These are phyloP conservation scores for Podotricha telesiphe DNA, from an alignment of 2,888 invertebrate genomes.

Conservation along the genomic window DNA sequence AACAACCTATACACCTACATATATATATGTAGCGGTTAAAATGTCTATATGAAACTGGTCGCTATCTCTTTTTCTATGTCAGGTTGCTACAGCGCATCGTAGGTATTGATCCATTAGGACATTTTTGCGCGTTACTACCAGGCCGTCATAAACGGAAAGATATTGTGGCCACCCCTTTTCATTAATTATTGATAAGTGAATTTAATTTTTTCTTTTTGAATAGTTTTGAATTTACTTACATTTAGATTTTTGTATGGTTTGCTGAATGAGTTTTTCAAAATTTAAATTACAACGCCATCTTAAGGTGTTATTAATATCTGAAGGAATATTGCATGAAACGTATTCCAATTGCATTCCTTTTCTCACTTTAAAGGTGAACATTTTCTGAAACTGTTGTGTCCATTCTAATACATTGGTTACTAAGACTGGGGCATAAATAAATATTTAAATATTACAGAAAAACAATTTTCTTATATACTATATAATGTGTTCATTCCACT, in stretches of 20 bases:
- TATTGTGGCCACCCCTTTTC: not conserved
- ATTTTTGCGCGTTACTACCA: slow-evolving; percentile 3
- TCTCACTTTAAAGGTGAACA: not conserved
- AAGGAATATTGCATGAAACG: not conserved
- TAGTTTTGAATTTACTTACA: not conserved
- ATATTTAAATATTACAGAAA: too few relatives aligned
- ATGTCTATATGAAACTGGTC: not conserved
- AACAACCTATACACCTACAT: too few relatives aligned
- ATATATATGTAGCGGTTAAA: not conserved
- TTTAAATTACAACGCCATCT: slow-evolving; percentile 8
- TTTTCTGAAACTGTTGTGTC: too few relatives aligned
- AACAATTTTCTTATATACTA: too few relatives aligned
- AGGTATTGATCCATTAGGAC: slow-evolving; percentile 17
- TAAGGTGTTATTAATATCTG: too few relatives aligned
- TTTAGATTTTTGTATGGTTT: not conserved
- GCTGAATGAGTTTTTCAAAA: too few relatives aligned
- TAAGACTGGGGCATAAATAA: too few relatives aligned
- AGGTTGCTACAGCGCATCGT: slow-evolving; percentile 19
- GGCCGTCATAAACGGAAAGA: slow-evolving; percentile 12
- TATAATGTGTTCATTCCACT: too few relatives aligned
- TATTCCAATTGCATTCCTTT: not conserved
- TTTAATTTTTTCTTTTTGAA: not conserved
- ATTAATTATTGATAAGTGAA: not conserved
- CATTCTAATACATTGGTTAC: too few relatives aligned
- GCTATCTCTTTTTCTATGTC: slow-evolving; percentile 13